Evolutionary conservation across 2,113 vertebrate species (phyloP).

Genomic region (Notarius lentiginosus): DNA sequence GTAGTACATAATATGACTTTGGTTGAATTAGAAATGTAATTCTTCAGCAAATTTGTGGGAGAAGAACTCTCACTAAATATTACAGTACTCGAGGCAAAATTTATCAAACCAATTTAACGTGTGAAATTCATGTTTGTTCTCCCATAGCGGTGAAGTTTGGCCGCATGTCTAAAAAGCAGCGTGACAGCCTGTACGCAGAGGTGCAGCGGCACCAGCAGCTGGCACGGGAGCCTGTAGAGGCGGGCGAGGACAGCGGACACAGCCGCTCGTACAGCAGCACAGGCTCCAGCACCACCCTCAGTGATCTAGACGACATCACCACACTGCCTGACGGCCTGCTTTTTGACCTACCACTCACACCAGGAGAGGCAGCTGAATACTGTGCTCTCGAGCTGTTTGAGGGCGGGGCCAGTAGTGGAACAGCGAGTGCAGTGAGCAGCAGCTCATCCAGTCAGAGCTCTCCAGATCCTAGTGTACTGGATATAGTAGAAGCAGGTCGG

Average conservation of each 20-base stretch:
- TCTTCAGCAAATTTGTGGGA: neutral
- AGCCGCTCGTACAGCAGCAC: conserved; percentile 74
- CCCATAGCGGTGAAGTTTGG: conserved; percentile 87
- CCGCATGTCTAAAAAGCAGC: conserved; percentile 92
- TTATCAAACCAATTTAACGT: neutral
- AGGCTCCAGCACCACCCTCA: conserved; percentile 73
- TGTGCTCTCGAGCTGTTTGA: conserved; percentile 81
- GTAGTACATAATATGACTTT: neutral
- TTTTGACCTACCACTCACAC: conserved; percentile 85
- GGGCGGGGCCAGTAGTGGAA: conserved; percentile 55
- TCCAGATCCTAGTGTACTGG: conserved; percentile 81
- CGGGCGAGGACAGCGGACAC: conserved; percentile 62
- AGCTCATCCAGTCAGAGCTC: conserved; percentile 80
- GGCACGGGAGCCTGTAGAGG: conserved; percentile 68
- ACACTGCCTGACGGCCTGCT: conserved; percentile 80
- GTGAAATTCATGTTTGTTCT: neutral
- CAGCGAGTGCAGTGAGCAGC: conserved; percentile 68
- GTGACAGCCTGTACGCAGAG: conserved; percentile 88
- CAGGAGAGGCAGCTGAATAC: conserved; percentile 75
- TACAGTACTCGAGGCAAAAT: neutral
- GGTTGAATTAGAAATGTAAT: too few species aligned
- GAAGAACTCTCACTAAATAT: neutral
- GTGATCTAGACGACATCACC: conserved; percentile 83
- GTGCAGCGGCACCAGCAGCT: conserved; percentile 88
- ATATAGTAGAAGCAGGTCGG: conserved; percentile 69